These are phyloP conservation scores for Lepilemur septentrionalis DNA, from an alignment of 2,797 vertebrate species.

Conservation along the genomic window DNA sequence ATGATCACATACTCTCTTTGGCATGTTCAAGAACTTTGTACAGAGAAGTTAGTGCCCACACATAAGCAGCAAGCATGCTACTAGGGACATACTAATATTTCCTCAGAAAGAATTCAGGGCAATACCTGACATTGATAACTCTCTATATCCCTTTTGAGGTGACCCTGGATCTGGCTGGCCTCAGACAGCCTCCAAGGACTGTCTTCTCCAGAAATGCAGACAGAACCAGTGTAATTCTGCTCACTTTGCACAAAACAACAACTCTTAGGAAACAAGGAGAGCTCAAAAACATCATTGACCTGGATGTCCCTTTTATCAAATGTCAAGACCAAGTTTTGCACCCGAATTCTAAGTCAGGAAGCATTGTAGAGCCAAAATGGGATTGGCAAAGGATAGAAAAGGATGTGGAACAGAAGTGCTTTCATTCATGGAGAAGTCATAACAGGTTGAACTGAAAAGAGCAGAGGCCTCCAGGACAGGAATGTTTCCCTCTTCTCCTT, in stretches of 20 bases:
- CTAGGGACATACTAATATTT: background rate
- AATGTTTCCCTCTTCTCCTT: background rate
- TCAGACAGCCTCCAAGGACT: background rate
- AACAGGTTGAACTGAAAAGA: background rate
- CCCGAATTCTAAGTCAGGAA: background rate
- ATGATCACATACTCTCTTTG: background rate
- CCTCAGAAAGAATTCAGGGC: background rate
- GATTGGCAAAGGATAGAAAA: background rate
- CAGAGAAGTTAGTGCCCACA: background rate
- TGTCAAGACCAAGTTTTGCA: background rate
- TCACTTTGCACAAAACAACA: background rate
- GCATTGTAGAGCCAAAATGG: background rate
- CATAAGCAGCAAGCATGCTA: background rate
- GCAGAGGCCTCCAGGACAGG: background rate
- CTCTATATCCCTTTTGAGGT: background rate
- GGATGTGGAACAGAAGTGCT: background rate
- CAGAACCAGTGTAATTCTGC: background rate
- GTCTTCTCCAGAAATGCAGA: background rate
- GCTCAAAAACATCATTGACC: accelerated
- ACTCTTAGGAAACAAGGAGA: background rate
- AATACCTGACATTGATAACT: accelerated
- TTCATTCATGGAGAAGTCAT: background rate
- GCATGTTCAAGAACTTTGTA: background rate
- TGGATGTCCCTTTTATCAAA: background rate
- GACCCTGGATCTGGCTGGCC: background rate